phyloP scores from a whole-genome alignment of 2,113 vertebrate genomes.

The Mixornis gularis region DNA sequence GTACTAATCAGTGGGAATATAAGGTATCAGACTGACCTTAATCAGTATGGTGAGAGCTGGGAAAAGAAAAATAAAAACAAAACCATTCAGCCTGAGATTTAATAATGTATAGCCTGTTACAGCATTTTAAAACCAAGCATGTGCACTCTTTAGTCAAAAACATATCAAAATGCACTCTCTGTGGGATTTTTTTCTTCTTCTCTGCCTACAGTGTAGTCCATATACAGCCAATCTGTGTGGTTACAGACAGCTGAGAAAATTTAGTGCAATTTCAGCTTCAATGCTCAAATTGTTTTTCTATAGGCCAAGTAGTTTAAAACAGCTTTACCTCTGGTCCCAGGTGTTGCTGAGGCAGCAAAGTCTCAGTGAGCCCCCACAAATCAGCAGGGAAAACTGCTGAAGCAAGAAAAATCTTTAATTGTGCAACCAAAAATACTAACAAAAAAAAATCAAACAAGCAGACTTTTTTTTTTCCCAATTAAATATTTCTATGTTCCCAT shows the following conservation, averaged over 20 bases:
- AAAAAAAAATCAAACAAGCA: slow-evolving; percentile 10
- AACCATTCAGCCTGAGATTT: neutral
- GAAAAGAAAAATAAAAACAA: neutral
- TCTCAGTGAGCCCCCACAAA: slow-evolving; percentile 29
- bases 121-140: neutral
- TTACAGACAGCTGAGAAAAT: slow-evolving; percentile 43
- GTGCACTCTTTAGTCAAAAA: neutral
- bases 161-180: neutral
- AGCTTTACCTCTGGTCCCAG: slow-evolving; percentile 51
- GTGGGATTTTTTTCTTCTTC: no score
- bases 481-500: neutral
- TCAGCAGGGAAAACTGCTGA: slow-evolving; percentile 60
- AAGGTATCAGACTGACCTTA: neutral
- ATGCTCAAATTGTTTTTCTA: slow-evolving; percentile 55
- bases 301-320: slow-evolving; percentile 52
- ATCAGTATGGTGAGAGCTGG: neutral
- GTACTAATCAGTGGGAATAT: neutral
- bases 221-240: neutral
- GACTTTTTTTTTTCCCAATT: neutral
- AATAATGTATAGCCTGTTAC: neutral
- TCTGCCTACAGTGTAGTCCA: neutral
- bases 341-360: slow-evolving; percentile 62
- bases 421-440: slow-evolving; percentile 9
- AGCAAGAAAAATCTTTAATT: slow-evolving; percentile 63
- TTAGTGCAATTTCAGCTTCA: slow-evolving; percentile 55